phyloP scores from a whole-genome alignment of 1,140 invertebrate genomes.

The Reticulitermes speratus region DNA sequence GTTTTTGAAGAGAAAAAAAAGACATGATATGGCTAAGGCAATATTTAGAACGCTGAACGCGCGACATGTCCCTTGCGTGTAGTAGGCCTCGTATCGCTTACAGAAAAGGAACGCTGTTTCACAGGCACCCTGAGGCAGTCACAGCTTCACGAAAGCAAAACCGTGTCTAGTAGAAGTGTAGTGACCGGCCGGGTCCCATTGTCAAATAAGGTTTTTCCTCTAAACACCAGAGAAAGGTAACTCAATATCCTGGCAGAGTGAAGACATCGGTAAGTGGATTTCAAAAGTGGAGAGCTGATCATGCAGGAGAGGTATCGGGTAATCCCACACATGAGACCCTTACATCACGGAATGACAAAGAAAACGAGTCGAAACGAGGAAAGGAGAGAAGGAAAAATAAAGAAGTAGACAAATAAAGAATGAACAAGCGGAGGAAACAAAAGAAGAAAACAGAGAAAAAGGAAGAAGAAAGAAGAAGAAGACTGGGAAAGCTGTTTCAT shows the following conservation, averaged over 20 bases:
- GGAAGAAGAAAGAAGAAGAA: no score
- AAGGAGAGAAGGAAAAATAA: no score
- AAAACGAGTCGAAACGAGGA: neutral
- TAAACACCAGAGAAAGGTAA: neutral
- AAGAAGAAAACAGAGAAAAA: no score
- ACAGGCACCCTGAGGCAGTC: neutral
- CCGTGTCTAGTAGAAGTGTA: neutral
- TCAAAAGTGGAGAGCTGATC: neutral
- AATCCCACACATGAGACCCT: neutral
- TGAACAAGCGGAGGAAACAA: no score
- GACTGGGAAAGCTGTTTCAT: no score
- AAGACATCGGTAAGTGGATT: neutral
- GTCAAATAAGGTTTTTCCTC: neutral
- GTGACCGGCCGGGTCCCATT: neutral
- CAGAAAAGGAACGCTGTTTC: neutral
- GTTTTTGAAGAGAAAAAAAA: no score
- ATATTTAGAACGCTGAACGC: no score
- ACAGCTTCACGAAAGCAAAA: neutral
- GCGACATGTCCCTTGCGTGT: no score
- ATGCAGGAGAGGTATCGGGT: neutral
- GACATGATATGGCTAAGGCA: no score
- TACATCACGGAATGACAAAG: neutral
- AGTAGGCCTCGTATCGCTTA: no score
- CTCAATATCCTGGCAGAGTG: neutral
- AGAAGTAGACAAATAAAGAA: no score